These are phyloP conservation scores for Morbakka virulenta DNA, from an alignment of 30 jellyfish, hydroid and myxozoan species.

Conservation along the genomic window DNA sequence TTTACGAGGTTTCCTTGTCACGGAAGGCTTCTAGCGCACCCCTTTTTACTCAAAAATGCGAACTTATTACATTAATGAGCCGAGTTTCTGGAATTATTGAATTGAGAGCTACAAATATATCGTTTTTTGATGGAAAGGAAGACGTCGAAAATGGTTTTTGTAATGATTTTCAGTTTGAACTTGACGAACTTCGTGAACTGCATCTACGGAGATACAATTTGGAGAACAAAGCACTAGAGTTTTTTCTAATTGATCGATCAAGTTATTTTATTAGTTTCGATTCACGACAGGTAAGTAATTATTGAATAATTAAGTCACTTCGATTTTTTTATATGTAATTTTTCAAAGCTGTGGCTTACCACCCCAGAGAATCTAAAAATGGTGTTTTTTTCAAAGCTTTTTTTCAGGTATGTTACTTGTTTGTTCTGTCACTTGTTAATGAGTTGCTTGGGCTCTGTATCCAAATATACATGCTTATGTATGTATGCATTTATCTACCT, in stretches of 20 bases:
- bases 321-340: neutral
- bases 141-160: constrained; percentile 70
- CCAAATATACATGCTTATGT: too few relatives aligned
- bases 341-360: too few relatives aligned
- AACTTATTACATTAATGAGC: constrained; percentile 74
- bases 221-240: constrained; percentile 84
- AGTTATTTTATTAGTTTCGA: constrained; percentile 71
- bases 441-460: too few relatives aligned
- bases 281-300: constrained; percentile 36
- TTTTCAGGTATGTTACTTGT: too few relatives aligned
- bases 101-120: constrained; percentile 65
- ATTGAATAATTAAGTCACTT: neutral
- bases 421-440: too few relatives aligned
- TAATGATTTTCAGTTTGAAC: constrained; percentile 70
- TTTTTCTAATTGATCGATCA: constrained; percentile 76
- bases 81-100: constrained; percentile 78
- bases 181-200: constrained; percentile 81
- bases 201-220: constrained; percentile 76
- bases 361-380: too few relatives aligned
- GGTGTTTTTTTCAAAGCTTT: too few relatives aligned
- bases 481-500: too few relatives aligned
- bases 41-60: constrained; percentile 40
- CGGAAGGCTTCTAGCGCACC: too few relatives aligned
- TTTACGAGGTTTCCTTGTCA: constrained; percentile 61
- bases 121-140: constrained; percentile 70